These are phyloP conservation scores for Agrotis ipsilon DNA, from an alignment of 2,888 invertebrate species.

Conservation along the genomic window DNA sequence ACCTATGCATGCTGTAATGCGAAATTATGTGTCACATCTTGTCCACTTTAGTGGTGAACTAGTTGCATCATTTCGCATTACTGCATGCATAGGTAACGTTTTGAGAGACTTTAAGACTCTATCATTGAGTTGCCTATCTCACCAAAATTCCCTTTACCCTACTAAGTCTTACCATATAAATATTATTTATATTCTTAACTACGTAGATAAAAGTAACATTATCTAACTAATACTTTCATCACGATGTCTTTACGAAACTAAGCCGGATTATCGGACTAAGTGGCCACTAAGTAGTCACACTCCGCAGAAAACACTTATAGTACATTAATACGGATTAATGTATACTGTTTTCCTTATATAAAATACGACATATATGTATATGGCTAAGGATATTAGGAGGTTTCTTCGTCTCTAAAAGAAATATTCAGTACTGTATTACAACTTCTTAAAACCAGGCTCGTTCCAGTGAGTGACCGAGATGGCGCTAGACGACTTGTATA, in stretches of 20 bases:
- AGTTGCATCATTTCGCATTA: too few species aligned
- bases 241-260: constrained; percentile 55
- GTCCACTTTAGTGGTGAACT: too few species aligned
- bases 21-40: too few species aligned
- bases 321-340: constrained; percentile 52
- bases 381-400: constrained; percentile 34
- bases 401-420: constrained; percentile 18
- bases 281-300: constrained; percentile 55
- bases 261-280: constrained; percentile 62
- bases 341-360: constrained; percentile 40
- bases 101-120: too few species aligned
- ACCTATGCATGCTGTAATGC: too few species aligned
- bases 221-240: constrained; percentile 53
- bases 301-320: constrained; percentile 57
- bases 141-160: too few species aligned
- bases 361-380: constrained; percentile 34
- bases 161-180: background rate
- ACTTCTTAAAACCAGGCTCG: too few species aligned
- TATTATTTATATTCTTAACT: constrained; percentile 8
- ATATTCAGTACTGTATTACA: background rate
- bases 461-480: too few species aligned
- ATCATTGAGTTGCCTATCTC: too few species aligned
- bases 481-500: too few species aligned
- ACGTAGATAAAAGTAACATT: constrained; percentile 30
- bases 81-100: too few species aligned